Conservation (phyloP, 2,888 invertebrate genomes). For the Polydrusus cervinus region DNA sequence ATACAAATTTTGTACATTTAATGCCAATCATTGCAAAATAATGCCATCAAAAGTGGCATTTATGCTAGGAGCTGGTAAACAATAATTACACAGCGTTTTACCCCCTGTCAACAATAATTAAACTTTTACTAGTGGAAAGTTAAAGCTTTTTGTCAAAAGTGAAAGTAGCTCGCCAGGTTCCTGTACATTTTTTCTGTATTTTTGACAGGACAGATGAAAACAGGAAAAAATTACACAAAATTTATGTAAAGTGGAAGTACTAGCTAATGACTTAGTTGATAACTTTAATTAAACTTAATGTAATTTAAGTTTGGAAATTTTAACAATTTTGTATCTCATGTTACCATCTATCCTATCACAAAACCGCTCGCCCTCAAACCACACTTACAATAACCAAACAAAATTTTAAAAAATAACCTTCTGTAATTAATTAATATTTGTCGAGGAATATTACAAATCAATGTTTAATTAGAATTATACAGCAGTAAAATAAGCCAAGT, state of each 20-base stretch:
- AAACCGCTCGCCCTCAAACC: conserved; percentile 30
- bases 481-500: conserved; percentile 46
- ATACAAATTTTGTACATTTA: too few species aligned
- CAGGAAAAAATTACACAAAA: conserved; percentile 17
- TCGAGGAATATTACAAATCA: conserved; percentile 57
- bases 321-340: conserved; percentile 7
- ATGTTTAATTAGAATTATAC: conserved; percentile 54
- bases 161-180: not conserved
- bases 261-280: conserved; percentile 28
- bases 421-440: conserved; percentile 45
- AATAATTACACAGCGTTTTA: too few species aligned
- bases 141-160: conserved; percentile 1
- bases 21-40: too few species aligned
- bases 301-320: conserved; percentile 5
- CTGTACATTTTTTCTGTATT: conserved; percentile 1
- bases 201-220: conserved; percentile 32
- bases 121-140: too few species aligned
- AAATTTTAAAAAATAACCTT: conserved; percentile 54
- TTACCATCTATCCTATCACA: conserved; percentile 13
- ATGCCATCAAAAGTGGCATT: too few species aligned
- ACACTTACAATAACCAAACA: conserved; percentile 54
- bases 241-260: conserved; percentile 6
- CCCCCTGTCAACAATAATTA: too few species aligned
- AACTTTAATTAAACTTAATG: conserved; percentile 11
- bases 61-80: too few species aligned